These are phyloP conservation scores for Campylorhamphus procurvoides DNA, from an alignment of 2,113 vertebrate species.

Conservation along the genomic window DNA sequence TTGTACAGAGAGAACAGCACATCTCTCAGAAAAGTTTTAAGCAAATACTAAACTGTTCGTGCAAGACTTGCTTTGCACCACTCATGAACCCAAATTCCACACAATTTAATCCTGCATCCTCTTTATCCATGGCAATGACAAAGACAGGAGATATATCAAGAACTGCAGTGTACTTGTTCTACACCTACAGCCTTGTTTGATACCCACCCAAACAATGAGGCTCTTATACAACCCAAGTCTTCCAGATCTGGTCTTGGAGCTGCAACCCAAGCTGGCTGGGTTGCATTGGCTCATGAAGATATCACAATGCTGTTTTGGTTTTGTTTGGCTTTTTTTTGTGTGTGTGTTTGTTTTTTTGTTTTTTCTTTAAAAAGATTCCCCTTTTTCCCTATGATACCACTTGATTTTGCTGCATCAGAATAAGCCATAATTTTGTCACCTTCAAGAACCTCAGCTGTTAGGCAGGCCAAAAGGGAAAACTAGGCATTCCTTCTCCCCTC, in stretches of 20 bases:
- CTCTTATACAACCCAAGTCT: not conserved
- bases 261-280: not conserved
- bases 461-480: fast-evolving
- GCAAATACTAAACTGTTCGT: not conserved
- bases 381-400: not conserved
- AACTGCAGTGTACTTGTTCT: not conserved
- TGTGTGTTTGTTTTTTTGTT: not conserved
- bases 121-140: not conserved
- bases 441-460: not conserved
- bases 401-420: not conserved
- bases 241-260: not conserved
- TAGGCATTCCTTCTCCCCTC: not conserved
- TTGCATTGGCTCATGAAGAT: not conserved
- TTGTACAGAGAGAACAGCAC: fast-evolving
- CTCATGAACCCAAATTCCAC: not conserved
- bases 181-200: not conserved
- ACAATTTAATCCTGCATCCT: not conserved
- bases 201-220: not conserved
- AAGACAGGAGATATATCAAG: not conserved
- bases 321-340: no score
- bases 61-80: not conserved
- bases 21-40: not conserved
- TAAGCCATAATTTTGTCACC: not conserved
- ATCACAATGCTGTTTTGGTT: not conserved
- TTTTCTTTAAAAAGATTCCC: not conserved